phyloP scores from a whole-genome alignment of 2,113 vertebrate species.

The Rhinoderma darwinii region DNA sequence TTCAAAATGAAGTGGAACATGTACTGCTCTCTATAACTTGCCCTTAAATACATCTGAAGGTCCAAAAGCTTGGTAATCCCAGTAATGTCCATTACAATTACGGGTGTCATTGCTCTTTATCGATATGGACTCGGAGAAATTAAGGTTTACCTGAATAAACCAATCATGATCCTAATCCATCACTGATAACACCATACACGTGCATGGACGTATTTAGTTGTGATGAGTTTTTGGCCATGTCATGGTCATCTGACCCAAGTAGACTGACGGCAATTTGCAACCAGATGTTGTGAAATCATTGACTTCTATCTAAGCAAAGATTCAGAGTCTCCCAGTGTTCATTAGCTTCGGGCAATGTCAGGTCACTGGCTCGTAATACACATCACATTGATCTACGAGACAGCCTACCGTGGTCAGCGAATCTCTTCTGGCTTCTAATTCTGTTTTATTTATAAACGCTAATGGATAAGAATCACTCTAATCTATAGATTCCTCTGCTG shows the following conservation, averaged over 20 bases:
- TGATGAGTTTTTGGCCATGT: neutral
- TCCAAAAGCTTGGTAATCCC: neutral
- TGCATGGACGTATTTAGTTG: neutral
- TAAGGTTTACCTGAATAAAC: neutral
- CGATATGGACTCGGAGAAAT: too few relatives aligned
- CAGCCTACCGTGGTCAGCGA: neutral
- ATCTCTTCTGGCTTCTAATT: neutral
- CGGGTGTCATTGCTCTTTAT: neutral
- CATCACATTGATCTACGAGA: conserved; percentile 1
- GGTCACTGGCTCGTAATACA: neutral
- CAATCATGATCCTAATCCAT: neutral
- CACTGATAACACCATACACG: neutral
- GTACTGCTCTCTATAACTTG: too few relatives aligned
- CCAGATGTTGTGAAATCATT: neutral
- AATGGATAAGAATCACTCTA: neutral
- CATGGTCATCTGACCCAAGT: neutral
- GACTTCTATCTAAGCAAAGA: neutral
- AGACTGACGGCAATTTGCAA: neutral
- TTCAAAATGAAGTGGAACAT: too few relatives aligned
- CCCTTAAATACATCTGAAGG: too few relatives aligned
- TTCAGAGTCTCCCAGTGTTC: neutral
- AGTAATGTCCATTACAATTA: neutral
- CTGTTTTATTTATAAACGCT: conserved; percentile 41
- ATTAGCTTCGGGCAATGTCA: conserved; percentile 31
- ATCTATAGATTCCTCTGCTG: conserved; percentile 5